These are phyloP conservation scores for Drosophila teissieri DNA, from an alignment of 1,140 invertebrate genomes.

Conservation along the genomic window DNA sequence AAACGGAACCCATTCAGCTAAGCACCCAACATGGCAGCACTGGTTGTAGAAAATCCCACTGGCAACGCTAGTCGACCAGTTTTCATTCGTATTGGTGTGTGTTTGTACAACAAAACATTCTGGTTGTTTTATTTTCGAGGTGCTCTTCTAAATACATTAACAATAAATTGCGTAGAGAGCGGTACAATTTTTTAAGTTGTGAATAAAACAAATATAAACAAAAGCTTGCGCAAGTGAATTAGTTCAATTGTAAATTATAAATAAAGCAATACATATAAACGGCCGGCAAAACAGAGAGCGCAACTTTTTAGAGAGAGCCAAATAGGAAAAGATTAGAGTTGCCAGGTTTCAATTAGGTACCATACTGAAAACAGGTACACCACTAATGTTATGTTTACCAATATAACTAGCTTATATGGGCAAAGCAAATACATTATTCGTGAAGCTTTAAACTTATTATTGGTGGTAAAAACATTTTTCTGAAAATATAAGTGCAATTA, in stretches of 20 bases:
- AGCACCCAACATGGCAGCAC: neutral
- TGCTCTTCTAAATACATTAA: neutral
- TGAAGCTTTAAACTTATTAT: neutral
- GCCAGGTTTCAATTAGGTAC: constrained; percentile 26
- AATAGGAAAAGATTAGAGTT: constrained; percentile 42
- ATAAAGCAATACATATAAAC: constrained; percentile 69
- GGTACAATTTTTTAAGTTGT: no score
- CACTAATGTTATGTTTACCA: no score
- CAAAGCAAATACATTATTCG: no score
- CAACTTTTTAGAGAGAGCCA: constrained; percentile 2
- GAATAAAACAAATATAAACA: neutral
- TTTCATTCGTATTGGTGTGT: neutral
- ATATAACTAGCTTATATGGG: no score
- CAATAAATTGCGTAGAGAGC: neutral
- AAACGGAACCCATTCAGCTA: neutral
- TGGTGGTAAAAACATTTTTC: neutral
- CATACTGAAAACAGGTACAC: neutral
- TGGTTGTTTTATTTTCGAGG: neutral
- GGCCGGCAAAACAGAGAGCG: constrained; percentile 72
- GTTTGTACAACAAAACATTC: neutral
- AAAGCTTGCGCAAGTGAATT: neutral
- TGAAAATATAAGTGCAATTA: neutral
- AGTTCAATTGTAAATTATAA: constrained; percentile 63
- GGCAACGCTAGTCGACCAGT: neutral
- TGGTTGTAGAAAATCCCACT: neutral